Percentiles rank a stretch among this genome's conserved stretches.
Conservation (phyloP, 2,888 invertebrate genomes). For the Strigamia transsilvanica region DNA sequence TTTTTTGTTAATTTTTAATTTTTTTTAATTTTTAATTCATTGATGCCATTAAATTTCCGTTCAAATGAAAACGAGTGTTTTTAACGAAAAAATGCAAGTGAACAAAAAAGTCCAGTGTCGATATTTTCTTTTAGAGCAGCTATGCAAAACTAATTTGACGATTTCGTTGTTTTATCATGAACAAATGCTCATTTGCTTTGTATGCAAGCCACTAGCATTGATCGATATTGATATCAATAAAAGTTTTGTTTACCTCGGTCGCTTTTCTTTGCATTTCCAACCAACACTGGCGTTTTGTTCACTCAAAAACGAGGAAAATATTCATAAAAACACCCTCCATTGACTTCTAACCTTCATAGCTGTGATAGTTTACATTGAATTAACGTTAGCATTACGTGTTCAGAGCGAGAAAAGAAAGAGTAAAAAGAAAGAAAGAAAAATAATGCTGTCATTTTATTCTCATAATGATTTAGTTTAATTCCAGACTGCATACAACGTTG, state of each 20-base stretch:
- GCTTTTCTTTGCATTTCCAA: too few relatives aligned
- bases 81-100: neutral
- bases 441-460: constrained; percentile 28
- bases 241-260: constrained; percentile 18
- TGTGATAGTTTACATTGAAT: constrained; percentile 5
- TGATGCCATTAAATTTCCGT: neutral
- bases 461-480: constrained; percentile 41
- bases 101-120: constrained; percentile 34
- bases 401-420: neutral
- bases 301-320: neutral
- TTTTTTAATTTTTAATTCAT: neutral
- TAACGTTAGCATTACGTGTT: neutral
- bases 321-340: constrained; percentile 39
- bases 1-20: too few relatives aligned
- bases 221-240: constrained; percentile 19
- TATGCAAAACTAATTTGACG: constrained; percentile 6
- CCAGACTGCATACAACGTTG: constrained; percentile 39
- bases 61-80: neutral
- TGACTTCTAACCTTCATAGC: constrained; percentile 23
- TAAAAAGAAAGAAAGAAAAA: neutral
- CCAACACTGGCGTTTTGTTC: constrained; percentile 29
- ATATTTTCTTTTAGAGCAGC: constrained; percentile 29
- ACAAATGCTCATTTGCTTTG: constrained; percentile 42
- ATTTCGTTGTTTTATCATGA: neutral
- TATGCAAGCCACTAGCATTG: constrained; percentile 38